Percentiles rank a stretch among this genome's conserved stretches.
phyloP scores from a whole-genome alignment of 2,888 invertebrate genomes.

The Sepiola atlantica region DNA sequence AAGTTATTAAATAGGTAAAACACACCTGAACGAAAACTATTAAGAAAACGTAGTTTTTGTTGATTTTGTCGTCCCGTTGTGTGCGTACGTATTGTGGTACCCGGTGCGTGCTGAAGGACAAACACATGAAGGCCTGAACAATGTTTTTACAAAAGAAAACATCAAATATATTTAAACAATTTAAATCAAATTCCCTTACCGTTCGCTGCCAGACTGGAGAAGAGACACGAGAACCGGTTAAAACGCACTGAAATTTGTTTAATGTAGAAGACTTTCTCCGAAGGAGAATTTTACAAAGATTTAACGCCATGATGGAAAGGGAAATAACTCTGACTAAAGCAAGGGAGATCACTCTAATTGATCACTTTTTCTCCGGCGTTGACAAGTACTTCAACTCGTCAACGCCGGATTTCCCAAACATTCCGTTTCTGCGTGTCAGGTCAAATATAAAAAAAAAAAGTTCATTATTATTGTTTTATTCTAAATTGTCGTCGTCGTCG shows the following conservation, averaged over 20 bases:
- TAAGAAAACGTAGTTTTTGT: too few relatives aligned
- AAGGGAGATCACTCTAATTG: neutral
- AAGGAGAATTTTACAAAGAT: neutral
- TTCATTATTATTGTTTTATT: too few relatives aligned
- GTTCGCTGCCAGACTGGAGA: neutral
- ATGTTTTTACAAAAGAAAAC: neutral
- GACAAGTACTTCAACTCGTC: too few relatives aligned
- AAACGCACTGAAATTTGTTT: neutral
- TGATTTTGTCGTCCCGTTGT: too few relatives aligned
- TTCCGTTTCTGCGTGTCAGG: too few relatives aligned
- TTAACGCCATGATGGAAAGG: conserved; percentile 32
- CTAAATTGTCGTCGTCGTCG: too few relatives aligned
- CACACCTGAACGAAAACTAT: too few relatives aligned
- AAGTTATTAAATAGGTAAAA: too few relatives aligned
- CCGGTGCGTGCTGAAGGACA: neutral
- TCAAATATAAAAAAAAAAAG: too few relatives aligned
- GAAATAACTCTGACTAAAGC: neutral
- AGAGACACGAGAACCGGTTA: neutral
- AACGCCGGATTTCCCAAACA: too few relatives aligned
- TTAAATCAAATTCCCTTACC: neutral
- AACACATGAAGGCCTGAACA: neutral
- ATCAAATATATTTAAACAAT: neutral
- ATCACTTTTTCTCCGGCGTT: neutral
- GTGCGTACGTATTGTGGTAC: too few relatives aligned
- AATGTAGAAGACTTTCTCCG: neutral